Evolutionary conservation across 2,113 vertebrate species (phyloP).

Genomic region (Probosciger aterrimus): DNA sequence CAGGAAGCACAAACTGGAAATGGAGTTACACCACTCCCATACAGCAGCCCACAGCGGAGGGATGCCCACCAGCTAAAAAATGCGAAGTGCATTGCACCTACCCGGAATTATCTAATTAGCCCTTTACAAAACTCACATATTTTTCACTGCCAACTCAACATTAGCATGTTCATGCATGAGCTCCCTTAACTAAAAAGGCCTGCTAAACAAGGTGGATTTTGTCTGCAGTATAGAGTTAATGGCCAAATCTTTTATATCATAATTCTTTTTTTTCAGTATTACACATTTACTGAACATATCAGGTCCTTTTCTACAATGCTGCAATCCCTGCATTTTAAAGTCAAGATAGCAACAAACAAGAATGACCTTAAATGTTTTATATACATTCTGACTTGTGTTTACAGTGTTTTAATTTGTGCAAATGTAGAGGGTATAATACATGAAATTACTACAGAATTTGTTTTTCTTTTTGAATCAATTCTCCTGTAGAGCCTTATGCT

Average conservation of each 20-base stretch:
- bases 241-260: not conserved
- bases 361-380: not conserved
- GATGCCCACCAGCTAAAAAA: not conserved
- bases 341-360: not conserved
- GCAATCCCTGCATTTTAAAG: not conserved
- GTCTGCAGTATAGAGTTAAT: not conserved
- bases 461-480: not conserved
- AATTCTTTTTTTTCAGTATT: not conserved
- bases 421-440: not conserved
- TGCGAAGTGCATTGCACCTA: not conserved
- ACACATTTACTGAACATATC: not conserved
- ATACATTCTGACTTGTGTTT: not conserved
- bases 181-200: not conserved
- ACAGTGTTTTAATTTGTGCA: not conserved
- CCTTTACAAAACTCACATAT: not conserved
- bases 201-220: not conserved
- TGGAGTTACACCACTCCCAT: not conserved
- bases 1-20: rapidly evolving
- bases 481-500: not conserved
- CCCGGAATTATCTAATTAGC: not conserved
- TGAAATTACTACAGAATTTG: not conserved
- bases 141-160: not conserved
- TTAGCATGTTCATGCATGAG: not conserved
- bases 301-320: not conserved
- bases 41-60: not conserved